Evolutionary conservation across 2,797 vertebrate genomes (phyloP).

Genomic region (Furcifer pardalis): DNA sequence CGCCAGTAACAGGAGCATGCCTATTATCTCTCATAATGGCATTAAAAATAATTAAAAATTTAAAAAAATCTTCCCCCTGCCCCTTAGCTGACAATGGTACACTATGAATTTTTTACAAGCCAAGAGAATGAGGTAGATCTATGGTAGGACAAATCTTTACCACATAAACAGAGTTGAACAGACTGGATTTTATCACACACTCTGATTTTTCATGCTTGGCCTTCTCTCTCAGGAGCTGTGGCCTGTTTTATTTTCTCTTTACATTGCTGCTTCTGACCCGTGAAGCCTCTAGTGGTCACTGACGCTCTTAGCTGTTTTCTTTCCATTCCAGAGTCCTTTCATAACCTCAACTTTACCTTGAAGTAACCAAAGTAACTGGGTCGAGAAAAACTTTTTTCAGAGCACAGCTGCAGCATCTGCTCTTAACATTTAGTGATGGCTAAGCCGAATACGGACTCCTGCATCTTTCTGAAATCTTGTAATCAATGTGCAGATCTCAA

Average conservation of each 20-base stretch:
- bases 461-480: not conserved
- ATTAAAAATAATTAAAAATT: not conserved
- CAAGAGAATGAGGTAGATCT: not conserved
- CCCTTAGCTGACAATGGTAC: not conserved
- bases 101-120: not conserved
- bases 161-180: not conserved
- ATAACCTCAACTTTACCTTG: slow-evolving; percentile 18
- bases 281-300: slow-evolving; percentile 23
- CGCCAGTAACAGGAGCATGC: not conserved
- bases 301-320: not conserved
- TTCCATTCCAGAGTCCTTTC: not conserved
- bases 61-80: not conserved
- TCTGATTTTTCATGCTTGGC: slow-evolving; percentile 6
- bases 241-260: slow-evolving; percentile 15
- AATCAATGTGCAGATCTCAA: not conserved
- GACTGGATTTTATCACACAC: not conserved
- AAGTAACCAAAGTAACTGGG: slow-evolving; percentile 17
- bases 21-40: not conserved
- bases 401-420: not conserved
- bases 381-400: slow-evolving; percentile 6
- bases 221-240: slow-evolving; percentile 6
- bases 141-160: not conserved
- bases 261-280: not conserved
- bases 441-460: too few relatives aligned
- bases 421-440: not conserved